Evolutionary conservation across 2,888 invertebrate genomes (phyloP).

Genomic region (Leistus spinibarbis): DNA sequence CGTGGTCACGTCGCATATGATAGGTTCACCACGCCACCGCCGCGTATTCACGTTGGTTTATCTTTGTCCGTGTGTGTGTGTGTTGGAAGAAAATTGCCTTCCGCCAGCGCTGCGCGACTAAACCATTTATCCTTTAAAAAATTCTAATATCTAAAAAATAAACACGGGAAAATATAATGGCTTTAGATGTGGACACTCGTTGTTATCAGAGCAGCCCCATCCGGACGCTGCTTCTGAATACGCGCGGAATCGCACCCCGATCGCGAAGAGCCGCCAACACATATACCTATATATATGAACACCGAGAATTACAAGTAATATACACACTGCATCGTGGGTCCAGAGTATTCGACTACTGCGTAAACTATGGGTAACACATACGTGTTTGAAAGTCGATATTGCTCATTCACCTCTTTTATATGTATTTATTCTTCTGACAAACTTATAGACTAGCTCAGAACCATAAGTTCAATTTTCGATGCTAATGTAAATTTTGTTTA

Average conservation of each 20-base stretch:
- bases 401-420: too few species aligned
- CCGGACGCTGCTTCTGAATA: constrained; percentile 46
- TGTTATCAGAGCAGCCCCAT: constrained; percentile 47
- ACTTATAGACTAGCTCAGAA: too few species aligned
- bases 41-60: constrained; percentile 4
- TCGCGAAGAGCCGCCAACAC: constrained; percentile 24
- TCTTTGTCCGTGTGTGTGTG: constrained; percentile 11
- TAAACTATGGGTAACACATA: too few species aligned
- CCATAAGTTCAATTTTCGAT: too few species aligned
- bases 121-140: constrained; percentile 40
- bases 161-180: constrained; percentile 49
- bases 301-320: too few species aligned
- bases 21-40: background rate
- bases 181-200: constrained; percentile 48
- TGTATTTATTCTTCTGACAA: too few species aligned
- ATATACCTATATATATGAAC: too few species aligned
- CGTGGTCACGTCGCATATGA: background rate
- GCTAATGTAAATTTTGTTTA: too few species aligned
- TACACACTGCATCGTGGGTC: constrained; percentile 10
- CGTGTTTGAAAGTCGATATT: too few species aligned
- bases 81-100: constrained; percentile 34
- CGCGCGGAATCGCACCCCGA: constrained; percentile 43
- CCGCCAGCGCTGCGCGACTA: constrained; percentile 22
- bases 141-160: constrained; percentile 45
- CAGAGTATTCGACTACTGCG: too few species aligned